phyloP scores from a whole-genome alignment of 2,888 invertebrate species.

The Resseliella maxima region DNA sequence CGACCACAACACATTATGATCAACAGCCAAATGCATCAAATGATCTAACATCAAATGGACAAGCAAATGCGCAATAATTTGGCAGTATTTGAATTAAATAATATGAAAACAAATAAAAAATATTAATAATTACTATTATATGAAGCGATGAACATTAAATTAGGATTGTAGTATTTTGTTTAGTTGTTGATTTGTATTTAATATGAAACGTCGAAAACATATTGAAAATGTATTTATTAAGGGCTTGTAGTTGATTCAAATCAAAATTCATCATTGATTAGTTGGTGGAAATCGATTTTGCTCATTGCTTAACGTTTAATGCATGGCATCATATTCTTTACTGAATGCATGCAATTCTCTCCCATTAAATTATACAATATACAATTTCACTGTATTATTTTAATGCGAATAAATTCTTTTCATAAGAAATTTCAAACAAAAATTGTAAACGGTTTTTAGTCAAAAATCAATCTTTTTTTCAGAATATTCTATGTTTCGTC shows the following conservation, averaged over 20 bases:
- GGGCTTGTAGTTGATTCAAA: background rate
- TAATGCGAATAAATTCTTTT: background rate
- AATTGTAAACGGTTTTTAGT: no score
- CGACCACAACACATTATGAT: constrained; percentile 58
- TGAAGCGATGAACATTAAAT: background rate
- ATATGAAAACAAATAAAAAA: background rate
- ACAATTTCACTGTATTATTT: background rate
- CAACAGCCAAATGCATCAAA: background rate
- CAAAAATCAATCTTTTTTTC: no score
- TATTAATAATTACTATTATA: no score
- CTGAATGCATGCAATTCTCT: background rate
- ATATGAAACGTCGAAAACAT: background rate
- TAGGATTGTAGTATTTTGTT: background rate
- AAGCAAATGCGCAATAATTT: constrained; percentile 22
- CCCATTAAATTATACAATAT: background rate
- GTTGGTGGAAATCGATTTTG: background rate
- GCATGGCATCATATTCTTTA: background rate
- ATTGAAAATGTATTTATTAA: background rate
- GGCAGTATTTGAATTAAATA: constrained; percentile 3
- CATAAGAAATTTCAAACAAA: background rate
- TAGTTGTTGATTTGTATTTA: constrained; percentile 46
- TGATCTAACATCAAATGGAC: background rate
- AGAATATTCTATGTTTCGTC: no score
- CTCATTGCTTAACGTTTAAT: background rate
- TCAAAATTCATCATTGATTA: background rate